Conservation (phyloP, 2,888 invertebrate species). For the Autographa pulchrina region DNA sequence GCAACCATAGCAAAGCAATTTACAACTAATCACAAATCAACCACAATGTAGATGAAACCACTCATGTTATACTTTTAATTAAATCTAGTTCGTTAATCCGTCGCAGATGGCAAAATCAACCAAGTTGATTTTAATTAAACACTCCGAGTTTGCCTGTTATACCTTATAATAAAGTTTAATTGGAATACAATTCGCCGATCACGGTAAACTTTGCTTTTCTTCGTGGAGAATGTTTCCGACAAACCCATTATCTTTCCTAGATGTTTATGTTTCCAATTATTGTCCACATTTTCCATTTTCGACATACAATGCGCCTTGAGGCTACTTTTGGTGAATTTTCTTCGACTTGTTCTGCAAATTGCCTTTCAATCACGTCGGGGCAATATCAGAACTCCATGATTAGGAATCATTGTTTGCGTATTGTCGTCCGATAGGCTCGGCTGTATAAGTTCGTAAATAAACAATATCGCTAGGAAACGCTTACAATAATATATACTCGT, state of each 20-base stretch:
- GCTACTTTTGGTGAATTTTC: constrained; percentile 17
- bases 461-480: constrained; percentile 34
- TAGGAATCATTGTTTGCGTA: constrained; percentile 19
- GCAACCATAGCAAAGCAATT: constrained; percentile 29
- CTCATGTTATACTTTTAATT: constrained; percentile 51
- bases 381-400: constrained; percentile 5
- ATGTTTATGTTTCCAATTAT: constrained; percentile 53
- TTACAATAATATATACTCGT: constrained; percentile 37
- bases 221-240: constrained; percentile 40
- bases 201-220: constrained; percentile 48
- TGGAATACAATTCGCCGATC: constrained; percentile 58
- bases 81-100: constrained; percentile 51
- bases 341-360: constrained; percentile 24
- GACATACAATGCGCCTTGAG: constrained; percentile 10
- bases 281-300: constrained; percentile 30
- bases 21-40: constrained; percentile 37
- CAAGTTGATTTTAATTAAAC: constrained; percentile 58
- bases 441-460: constrained; percentile 28
- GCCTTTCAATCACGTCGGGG: constrained; percentile 23
- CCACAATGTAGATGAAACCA: constrained; percentile 26
- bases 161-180: constrained; percentile 62
- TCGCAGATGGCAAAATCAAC: constrained; percentile 46
- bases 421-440: constrained; percentile 11
- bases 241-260: constrained; percentile 41
- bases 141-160: constrained; percentile 26